These are phyloP conservation scores for Danionella cerebrum DNA, from an alignment of 2,113 vertebrate genomes.

Conservation along the genomic window DNA sequence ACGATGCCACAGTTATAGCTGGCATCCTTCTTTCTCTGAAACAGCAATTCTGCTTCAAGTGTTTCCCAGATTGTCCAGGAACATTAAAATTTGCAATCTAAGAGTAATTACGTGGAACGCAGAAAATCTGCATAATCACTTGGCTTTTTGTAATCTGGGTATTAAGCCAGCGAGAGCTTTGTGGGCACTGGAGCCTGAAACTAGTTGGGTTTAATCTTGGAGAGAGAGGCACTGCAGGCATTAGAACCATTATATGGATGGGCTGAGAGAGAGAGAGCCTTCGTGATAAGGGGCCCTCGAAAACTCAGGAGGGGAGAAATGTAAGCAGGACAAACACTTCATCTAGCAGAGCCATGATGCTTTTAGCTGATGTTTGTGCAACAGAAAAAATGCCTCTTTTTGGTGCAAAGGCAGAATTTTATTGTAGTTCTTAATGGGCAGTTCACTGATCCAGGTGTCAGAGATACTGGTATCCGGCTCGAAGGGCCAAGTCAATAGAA, in stretches of 20 bases:
- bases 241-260: constrained; percentile 27
- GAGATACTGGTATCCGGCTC: no score
- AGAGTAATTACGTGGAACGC: constrained; percentile 41
- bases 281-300: not conserved
- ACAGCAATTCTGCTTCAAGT: constrained; percentile 37
- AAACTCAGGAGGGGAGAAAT: constrained; percentile 1
- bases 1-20: constrained; percentile 22
- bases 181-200: constrained; percentile 43
- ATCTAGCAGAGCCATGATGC: not conserved
- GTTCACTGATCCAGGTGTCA: no score
- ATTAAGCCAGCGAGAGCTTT: constrained; percentile 24
- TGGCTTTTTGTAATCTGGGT: constrained; percentile 34
- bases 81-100: constrained; percentile 45
- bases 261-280: constrained; percentile 28
- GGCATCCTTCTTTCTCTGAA: constrained; percentile 27
- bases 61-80: constrained; percentile 39
- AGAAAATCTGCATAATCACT: constrained; percentile 43
- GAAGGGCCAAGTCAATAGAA: no score
- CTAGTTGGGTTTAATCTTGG: constrained; percentile 38
- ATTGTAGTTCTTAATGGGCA: no score
- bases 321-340: not conserved
- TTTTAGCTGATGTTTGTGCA: not conserved
- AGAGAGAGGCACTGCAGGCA: constrained; percentile 21
- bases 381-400: no score
- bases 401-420: no score